phyloP scores from a whole-genome alignment of 2,888 invertebrate species.

The Tanypteryx hageni region DNA sequence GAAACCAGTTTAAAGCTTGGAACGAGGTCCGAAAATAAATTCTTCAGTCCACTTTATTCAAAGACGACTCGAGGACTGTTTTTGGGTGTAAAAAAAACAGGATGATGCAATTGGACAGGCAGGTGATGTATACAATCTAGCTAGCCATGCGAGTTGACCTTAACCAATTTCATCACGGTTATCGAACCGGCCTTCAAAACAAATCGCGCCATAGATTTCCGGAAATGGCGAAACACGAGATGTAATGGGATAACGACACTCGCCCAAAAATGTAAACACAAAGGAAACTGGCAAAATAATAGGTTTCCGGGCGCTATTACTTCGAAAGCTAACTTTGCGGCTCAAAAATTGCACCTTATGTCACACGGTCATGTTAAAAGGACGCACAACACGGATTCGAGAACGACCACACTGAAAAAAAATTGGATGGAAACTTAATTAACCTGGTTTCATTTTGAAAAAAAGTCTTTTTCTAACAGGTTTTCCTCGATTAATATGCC shows the following conservation, averaged over 20 bases:
- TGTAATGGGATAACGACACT: not conserved
- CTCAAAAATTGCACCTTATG: no score
- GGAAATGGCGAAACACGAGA: not conserved
- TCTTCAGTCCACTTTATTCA: not conserved
- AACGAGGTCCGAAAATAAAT: not conserved
- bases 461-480: no score
- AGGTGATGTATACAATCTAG: not conserved
- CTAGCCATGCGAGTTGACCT: not conserved
- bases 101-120: not conserved
- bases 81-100: not conserved
- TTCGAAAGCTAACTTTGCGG: no score
- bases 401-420: no score
- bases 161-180: not conserved
- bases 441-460: no score
- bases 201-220: not conserved
- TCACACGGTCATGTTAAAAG: no score
- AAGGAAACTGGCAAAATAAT: no score
- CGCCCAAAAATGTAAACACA: no score
- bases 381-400: no score
- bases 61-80: not conserved
- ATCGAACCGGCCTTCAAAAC: constrained; percentile 1
- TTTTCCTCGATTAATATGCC: no score
- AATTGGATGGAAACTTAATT: no score
- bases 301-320: no score
- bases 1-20: not conserved